These are phyloP conservation scores for Hedya salicella DNA, from an alignment of 2,888 invertebrate species.

Conservation along the genomic window DNA sequence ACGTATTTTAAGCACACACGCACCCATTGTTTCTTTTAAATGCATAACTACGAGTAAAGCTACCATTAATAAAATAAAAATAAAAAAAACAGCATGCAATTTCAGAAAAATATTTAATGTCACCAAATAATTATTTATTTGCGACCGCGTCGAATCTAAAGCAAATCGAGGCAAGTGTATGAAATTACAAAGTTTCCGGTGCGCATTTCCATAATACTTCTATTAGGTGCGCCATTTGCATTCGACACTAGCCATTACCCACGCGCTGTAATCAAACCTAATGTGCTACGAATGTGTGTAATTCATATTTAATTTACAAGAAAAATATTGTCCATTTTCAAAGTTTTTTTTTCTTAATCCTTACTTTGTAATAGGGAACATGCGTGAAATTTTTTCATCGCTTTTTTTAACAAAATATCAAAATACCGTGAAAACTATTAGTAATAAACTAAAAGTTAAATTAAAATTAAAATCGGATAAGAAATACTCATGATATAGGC, in stretches of 20 bases:
- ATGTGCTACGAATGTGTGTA: conserved; percentile 49
- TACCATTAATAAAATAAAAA: background rate
- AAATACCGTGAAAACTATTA: no score
- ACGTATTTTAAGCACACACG: no score
- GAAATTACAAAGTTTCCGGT: conserved; percentile 65
- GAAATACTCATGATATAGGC: no score
- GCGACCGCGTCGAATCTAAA: conserved; percentile 31
- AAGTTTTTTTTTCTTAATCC: no score
- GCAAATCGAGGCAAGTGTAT: conserved; percentile 53
- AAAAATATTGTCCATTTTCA: no score
- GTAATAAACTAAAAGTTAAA: no score
- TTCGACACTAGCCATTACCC: conserved; percentile 54
- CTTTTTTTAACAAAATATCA: no score
- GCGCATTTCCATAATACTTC: conserved; percentile 65
- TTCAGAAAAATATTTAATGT: conserved; percentile 14
- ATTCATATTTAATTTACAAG: conserved; percentile 48
- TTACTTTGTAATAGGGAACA: no score
- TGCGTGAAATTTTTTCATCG: no score
- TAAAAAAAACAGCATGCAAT: background rate
- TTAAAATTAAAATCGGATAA: no score
- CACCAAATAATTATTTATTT: conserved; percentile 9
- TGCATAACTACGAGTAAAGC: no score
- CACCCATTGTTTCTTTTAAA: no score
- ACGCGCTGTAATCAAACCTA: conserved; percentile 43
- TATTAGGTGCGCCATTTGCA: conserved; percentile 57